Conservation (phyloP, 2,888 invertebrate species). For the Adelognathus sp. region DNA sequence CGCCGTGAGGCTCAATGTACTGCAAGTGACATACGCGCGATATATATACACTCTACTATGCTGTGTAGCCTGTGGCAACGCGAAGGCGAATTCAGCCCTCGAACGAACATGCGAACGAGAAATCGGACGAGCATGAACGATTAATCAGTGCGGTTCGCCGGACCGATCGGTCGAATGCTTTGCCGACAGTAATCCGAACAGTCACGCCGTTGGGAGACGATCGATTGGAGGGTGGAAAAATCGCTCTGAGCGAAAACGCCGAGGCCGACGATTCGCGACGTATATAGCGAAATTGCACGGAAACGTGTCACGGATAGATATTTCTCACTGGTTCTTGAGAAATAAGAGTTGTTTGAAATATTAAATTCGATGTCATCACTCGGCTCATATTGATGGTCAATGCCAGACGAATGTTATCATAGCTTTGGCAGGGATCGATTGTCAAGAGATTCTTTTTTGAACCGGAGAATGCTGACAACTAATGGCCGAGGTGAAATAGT, state of each 20-base stretch:
- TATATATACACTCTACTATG: too few relatives aligned
- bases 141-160: constrained; percentile 55
- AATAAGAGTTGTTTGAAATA: too few relatives aligned
- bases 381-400: too few relatives aligned
- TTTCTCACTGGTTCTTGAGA: too few relatives aligned
- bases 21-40: constrained; percentile 19
- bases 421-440: too few relatives aligned
- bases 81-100: constrained; percentile 6
- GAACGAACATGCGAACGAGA: constrained; percentile 36
- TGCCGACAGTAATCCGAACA: constrained; percentile 43
- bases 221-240: not conserved
- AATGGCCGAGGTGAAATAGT: too few relatives aligned
- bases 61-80: not conserved
- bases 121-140: constrained; percentile 38
- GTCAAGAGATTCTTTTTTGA: too few relatives aligned
- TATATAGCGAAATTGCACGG: not conserved
- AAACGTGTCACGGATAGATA: constrained; percentile 3
- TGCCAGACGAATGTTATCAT: too few relatives aligned
- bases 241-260: not conserved
- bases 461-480: too few relatives aligned
- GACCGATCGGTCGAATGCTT: constrained; percentile 50
- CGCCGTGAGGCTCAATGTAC: constrained; percentile 10
- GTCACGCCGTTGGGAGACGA: not conserved
- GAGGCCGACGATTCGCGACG: not conserved
- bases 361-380: too few relatives aligned